Percentiles rank a stretch among this genome's conserved stretches.
Conservation (phyloP, 2,888 invertebrate genomes). For the Platycheirus rosarum region DNA sequence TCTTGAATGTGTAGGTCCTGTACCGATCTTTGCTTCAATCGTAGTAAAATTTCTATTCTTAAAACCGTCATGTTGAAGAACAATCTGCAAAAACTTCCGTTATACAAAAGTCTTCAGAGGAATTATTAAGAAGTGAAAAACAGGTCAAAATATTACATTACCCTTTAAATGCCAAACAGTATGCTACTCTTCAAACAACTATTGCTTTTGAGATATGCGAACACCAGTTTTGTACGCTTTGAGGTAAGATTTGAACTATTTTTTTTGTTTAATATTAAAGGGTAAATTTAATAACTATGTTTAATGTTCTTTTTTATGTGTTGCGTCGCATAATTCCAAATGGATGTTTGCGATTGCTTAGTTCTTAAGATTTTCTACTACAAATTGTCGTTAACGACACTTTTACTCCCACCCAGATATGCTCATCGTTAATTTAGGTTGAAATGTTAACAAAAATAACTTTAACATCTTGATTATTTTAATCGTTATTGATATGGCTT, state of each 20-base stretch:
- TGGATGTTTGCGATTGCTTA: background rate
- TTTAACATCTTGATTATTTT: background rate
- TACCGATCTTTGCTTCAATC: too few relatives aligned
- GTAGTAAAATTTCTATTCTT: too few relatives aligned
- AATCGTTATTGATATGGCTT: background rate
- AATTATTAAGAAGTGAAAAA: constrained; percentile 35
- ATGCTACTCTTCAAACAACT: constrained; percentile 32
- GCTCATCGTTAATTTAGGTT: constrained; percentile 20
- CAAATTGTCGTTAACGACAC: constrained; percentile 49
- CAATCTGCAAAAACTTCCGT: too few relatives aligned
- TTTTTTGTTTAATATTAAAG: constrained; percentile 41
- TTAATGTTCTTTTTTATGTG: constrained; percentile 8
- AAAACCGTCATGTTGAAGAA: too few relatives aligned
- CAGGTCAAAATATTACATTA: constrained; percentile 6
- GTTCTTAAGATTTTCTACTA: constrained; percentile 6
- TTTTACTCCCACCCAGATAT: constrained; percentile 50
- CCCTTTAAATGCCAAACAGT: background rate
- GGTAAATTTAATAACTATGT: constrained; percentile 6
- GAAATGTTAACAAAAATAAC: background rate
- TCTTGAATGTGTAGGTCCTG: too few relatives aligned
- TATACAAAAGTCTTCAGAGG: constrained; percentile 40
- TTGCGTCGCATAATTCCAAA: background rate
- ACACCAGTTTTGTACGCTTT: constrained; percentile 43
- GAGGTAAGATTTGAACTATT: constrained; percentile 60
- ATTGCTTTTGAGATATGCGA: constrained; percentile 47